phyloP scores from a whole-genome alignment of 2,113 vertebrate species.

The Hemiscyllium ocellatum region DNA sequence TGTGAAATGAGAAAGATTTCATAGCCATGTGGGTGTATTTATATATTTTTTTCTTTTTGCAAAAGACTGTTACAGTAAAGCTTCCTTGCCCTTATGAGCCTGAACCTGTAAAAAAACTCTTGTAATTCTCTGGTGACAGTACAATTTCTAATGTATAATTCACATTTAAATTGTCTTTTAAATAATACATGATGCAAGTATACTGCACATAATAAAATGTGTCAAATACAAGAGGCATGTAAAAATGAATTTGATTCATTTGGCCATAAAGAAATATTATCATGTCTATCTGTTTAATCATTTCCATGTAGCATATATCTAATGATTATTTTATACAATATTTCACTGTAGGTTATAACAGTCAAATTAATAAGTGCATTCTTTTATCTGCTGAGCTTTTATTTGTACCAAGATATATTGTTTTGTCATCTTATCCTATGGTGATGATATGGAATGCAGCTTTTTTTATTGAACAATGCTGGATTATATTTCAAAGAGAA shows the following conservation, averaged over 20 bases:
- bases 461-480: background rate
- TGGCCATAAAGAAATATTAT: background rate
- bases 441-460: background rate
- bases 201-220: background rate
- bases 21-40: background rate
- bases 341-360: background rate
- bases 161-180: background rate
- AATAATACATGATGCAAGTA: background rate
- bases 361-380: background rate
- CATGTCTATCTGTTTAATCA: background rate
- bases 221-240: background rate
- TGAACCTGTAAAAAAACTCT: background rate
- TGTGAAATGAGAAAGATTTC: background rate
- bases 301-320: background rate
- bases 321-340: background rate
- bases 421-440: background rate
- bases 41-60: background rate
- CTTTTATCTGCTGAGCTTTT: background rate
- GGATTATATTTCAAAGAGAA: background rate
- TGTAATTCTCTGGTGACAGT: background rate
- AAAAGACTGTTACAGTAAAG: background rate
- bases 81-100: background rate
- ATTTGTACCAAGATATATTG: background rate
- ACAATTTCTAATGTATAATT: slow-evolving; percentile 1
- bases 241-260: slow-evolving; percentile 16